phyloP scores from a whole-genome alignment of 2,888 invertebrate species.

The Chymomyza fuscimana region DNA sequence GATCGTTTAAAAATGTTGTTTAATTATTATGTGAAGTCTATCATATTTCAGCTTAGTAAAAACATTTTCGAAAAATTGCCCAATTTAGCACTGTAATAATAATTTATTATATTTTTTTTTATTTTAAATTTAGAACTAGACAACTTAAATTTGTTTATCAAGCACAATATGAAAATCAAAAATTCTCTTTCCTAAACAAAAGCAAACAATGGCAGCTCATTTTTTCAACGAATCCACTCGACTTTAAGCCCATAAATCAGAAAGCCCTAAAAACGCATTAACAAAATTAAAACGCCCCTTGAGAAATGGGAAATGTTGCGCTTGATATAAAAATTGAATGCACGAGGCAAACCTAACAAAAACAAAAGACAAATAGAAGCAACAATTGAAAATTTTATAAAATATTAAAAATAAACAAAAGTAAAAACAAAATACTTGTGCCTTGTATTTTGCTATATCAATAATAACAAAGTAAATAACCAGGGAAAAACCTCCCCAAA shows the following conservation, averaged over 20 bases:
- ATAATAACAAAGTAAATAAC: background rate
- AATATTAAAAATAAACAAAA: conserved; percentile 6
- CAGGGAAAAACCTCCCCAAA: conserved; percentile 18
- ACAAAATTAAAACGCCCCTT: conserved; percentile 2
- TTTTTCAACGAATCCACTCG: background rate
- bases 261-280: conserved; percentile 1
- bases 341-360: background rate
- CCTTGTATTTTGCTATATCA: background rate
- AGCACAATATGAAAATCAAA: too few species aligned
- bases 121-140: too few species aligned
- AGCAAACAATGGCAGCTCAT: background rate
- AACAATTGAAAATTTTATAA: background rate
- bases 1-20: too few species aligned
- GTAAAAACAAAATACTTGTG: background rate
- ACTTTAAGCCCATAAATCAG: background rate
- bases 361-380: conserved; percentile 7
- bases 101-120: too few species aligned
- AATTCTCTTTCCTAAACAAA: background rate
- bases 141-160: too few species aligned
- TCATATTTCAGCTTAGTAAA: too few species aligned
- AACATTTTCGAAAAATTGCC: too few species aligned
- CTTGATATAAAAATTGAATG: conserved; percentile 2
- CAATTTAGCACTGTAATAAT: too few species aligned
- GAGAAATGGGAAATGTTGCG: conserved; percentile 1
- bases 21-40: too few species aligned